Evolutionary conservation across 2,888 invertebrate species (phyloP), one percentile per base, ranked within the genome.

Genomic region (Hyalella azteca): DNA sequence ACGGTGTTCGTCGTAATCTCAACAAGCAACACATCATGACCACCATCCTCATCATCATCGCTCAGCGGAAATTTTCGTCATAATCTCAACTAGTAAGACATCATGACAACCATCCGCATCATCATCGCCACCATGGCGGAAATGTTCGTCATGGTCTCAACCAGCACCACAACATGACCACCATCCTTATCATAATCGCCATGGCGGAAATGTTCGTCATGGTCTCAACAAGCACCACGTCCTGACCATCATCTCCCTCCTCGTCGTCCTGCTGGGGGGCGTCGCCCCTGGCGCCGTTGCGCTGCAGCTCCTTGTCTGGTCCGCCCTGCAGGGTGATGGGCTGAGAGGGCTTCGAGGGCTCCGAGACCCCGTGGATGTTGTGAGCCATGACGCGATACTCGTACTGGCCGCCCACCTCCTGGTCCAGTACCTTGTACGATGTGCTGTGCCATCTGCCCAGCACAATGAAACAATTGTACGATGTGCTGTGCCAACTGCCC

Each of bases 341-440:
- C 15, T 59, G 54, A 22, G 83, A 83, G 22, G 81, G 78, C 36
- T 80, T 80, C 2, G 83, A 83, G 11, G 83, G 80, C 39, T 83
- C 81, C 13, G 83, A 83, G 32, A 81, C 45, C 15, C 94, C 95
- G 87, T 94, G 93, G 59, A 92, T 90, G 88, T 95, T 95, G 85
- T 92, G 91, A 0, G 94, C 93, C 80, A 92, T 89, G 3, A 95
- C 92, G 79, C 94, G 90, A 88, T 94, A 94, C 85, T 91, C 89
- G 87, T 94, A 94, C 49, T 90, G 89, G 54, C 90, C 90, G 9
- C 91, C 91, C 0, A 91, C 90, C 78, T 88, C 88, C 75, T 94
- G 88, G 79, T 90, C 90, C 40, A 87, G 87, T 2, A 93, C 90
- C 3, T 91, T 90, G 86, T 91, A 92, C 54, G 93, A 92, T 78